Percentiles rank a stretch among this genome's conserved stretches.
These are phyloP conservation scores for Lagenorhynchus albirostris DNA, from an alignment of 2,113 vertebrate genomes.

Conservation along the genomic window DNA sequence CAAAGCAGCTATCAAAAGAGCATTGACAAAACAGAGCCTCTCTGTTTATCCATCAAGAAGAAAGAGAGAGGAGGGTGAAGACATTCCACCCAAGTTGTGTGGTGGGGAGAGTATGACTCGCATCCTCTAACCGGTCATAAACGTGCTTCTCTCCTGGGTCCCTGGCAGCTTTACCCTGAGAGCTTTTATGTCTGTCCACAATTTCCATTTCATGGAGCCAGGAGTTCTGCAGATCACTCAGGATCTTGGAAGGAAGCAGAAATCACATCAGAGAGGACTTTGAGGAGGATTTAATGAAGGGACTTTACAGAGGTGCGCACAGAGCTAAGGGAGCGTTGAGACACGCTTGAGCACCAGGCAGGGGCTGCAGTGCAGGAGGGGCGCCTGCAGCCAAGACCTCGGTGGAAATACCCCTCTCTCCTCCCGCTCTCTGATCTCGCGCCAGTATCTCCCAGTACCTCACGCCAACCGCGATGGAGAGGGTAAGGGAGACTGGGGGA, in stretches of 20 bases:
- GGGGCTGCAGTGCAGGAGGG: too few relatives aligned
- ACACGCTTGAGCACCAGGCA: too few relatives aligned
- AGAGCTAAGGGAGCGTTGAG: background rate
- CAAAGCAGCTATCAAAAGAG: background rate
- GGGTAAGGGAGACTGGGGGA: background rate
- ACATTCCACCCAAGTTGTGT: background rate
- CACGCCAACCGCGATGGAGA: background rate
- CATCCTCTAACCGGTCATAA: background rate
- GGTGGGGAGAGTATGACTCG: fast-evolving
- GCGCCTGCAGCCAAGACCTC: background rate
- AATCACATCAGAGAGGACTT: background rate
- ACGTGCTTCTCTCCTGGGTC: background rate
- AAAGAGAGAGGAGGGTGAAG: background rate
- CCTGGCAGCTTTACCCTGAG: background rate
- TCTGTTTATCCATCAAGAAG: background rate
- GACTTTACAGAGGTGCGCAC: background rate
- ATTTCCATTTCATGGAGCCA: background rate
- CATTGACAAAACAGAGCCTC: background rate
- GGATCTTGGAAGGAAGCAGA: background rate
- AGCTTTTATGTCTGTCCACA: background rate
- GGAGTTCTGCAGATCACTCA: background rate
- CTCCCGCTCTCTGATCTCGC: background rate
- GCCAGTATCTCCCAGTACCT: background rate
- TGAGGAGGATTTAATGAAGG: background rate
- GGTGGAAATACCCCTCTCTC: background rate